Conservation (phyloP, 2,113 vertebrate species). For the Callionymus lyra region DNA sequence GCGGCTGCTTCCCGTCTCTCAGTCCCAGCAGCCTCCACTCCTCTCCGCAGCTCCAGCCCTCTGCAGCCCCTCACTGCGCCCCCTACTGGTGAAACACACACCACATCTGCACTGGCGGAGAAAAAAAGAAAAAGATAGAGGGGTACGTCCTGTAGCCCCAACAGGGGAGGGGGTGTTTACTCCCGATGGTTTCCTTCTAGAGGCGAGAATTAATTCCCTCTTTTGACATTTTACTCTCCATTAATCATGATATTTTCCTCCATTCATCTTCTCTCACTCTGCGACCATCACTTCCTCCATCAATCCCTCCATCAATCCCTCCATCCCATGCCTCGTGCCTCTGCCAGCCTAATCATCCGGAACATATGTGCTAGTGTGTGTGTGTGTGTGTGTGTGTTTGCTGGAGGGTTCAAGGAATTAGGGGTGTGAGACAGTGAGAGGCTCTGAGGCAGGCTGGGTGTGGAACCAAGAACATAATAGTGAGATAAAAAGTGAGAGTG, state of each 20-base stretch:
- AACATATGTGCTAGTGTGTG: slow-evolving; percentile 28
- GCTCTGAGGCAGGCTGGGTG: no score
- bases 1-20: slow-evolving; percentile 24
- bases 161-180: background rate
- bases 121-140: background rate
- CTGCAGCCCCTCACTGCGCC: slow-evolving; percentile 44
- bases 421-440: slow-evolving; percentile 8
- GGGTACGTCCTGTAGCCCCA: slow-evolving; percentile 4
- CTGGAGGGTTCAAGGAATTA: slow-evolving; percentile 10
- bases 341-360: slow-evolving; percentile 40
- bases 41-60: slow-evolving; percentile 28
- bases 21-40: slow-evolving; percentile 19
- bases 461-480: no score
- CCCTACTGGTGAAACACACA: slow-evolving; percentile 27
- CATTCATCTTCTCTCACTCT: background rate
- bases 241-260: background rate
- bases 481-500: no score
- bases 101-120: background rate
- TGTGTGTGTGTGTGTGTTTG: no score
- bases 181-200: background rate
- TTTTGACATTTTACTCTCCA: slow-evolving; percentile 2
- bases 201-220: background rate
- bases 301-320: slow-evolving; percentile 7
- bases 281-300: background rate
- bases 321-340: slow-evolving; percentile 17